Conservation (phyloP, 2,113 vertebrate genomes). For the Callithrix jacchus region DNA sequence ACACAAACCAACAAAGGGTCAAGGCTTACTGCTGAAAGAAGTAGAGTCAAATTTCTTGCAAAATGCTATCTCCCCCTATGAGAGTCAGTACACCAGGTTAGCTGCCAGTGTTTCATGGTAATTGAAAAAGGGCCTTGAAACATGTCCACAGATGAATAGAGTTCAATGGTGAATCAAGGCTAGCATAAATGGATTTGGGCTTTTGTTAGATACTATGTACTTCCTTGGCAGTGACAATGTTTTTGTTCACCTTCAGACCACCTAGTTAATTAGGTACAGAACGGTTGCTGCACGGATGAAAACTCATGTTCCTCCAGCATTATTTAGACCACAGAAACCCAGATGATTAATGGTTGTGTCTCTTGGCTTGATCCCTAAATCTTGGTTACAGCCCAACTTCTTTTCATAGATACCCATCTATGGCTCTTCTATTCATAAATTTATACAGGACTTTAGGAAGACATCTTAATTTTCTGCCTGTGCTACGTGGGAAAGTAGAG, state of each 20-base stretch:
- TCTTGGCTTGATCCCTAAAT: not conserved
- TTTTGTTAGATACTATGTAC: not conserved
- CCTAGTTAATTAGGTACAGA: not conserved
- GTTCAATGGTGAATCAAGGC: not conserved
- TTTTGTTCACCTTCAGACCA: not conserved
- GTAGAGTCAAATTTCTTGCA: not conserved
- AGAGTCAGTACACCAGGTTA: not conserved
- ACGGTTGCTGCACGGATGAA: not conserved
- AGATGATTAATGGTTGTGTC: not conserved
- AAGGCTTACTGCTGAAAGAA: not conserved
- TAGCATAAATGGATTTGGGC: not conserved
- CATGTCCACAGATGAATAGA: not conserved
- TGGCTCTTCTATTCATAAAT: not conserved
- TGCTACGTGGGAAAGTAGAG: not conserved
- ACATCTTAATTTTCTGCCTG: not conserved
- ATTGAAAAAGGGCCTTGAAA: not conserved
- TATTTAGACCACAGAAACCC: not conserved
- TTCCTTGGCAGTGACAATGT: not conserved
- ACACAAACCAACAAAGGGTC: not conserved
- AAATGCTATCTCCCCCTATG: not conserved
- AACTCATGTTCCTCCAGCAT: not conserved
- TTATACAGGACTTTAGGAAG: not conserved
- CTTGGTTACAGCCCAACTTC: not conserved
- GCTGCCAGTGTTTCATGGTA: not conserved
- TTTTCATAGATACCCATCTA: not conserved